A percentile compares a stretch with the other conserved stretches of the same genome.
Evolutionary conservation across 2,797 vertebrate genomes (phyloP).

Genomic region (Sphaeramia orbicularis): DNA sequence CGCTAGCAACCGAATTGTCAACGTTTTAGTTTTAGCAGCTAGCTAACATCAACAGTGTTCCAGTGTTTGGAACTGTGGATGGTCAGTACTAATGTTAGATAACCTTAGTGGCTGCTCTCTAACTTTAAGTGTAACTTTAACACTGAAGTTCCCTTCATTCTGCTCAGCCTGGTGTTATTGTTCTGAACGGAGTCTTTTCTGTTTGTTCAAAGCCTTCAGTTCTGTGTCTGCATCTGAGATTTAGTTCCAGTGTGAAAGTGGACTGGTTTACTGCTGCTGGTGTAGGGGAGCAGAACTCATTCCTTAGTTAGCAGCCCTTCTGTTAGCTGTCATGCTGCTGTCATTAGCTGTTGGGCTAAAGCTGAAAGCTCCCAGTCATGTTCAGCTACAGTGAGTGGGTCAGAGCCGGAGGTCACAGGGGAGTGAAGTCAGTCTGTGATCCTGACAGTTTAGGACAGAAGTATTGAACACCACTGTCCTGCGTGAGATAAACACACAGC

Average conservation of each 20-base stretch:
- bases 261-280: neutral
- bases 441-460: neutral
- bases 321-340: constrained; percentile 42
- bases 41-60: neutral
- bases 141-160: constrained; percentile 19
- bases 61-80: neutral
- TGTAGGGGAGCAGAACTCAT: neutral
- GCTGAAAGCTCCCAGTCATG: constrained; percentile 20
- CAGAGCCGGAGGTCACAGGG: constrained; percentile 37
- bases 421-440: neutral
- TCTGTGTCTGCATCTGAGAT: neutral
- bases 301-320: neutral
- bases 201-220: constrained; percentile 22
- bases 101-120: neutral
- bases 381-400: constrained; percentile 7
- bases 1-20: constrained; percentile 40
- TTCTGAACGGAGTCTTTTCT: constrained; percentile 5
- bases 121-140: constrained; percentile 29
- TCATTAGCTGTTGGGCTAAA: constrained; percentile 50
- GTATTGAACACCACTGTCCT: no score
- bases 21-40: constrained; percentile 20
- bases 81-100: neutral
- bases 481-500: no score
- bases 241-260: neutral
- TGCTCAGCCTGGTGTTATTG: neutral